A percentile compares a stretch with the other conserved stretches of the same genome.
phyloP scores from a whole-genome alignment of 2,888 invertebrate genomes.

The Timandra comae region DNA sequence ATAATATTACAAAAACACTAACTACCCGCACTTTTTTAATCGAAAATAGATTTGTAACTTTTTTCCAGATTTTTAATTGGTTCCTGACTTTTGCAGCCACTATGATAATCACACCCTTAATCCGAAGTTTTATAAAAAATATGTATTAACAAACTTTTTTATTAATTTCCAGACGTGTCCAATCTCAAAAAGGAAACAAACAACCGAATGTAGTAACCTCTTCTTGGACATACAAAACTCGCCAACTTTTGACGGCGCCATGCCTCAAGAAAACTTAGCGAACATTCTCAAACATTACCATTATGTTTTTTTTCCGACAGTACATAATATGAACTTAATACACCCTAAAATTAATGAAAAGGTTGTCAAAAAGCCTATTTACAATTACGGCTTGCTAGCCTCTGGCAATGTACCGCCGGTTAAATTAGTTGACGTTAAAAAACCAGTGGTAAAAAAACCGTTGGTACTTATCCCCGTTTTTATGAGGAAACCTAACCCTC shows the following conservation, averaged over 20 bases:
- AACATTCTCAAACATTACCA: constrained; percentile 35
- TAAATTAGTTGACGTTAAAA: constrained; percentile 35
- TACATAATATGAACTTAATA: constrained; percentile 3
- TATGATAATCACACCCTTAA: too few species aligned
- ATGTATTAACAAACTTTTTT: too few species aligned
- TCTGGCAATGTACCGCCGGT: constrained; percentile 39
- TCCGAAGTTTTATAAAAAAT: too few species aligned
- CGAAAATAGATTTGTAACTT: too few species aligned
- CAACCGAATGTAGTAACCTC: constrained; percentile 39
- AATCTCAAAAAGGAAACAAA: constrained; percentile 34
- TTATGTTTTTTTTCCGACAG: constrained; percentile 29
- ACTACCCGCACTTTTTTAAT: too few species aligned
- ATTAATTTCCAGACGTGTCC: constrained; percentile 62
- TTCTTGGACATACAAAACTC: constrained; percentile 37
- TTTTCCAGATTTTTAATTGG: too few species aligned
- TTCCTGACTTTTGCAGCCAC: too few species aligned
- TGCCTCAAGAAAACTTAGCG: constrained; percentile 24
- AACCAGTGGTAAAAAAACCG: constrained; percentile 26
- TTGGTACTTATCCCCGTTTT: constrained; percentile 48
- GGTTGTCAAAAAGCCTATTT: constrained; percentile 30
- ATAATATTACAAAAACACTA: too few species aligned
- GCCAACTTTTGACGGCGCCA: constrained; percentile 24
- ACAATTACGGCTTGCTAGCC: constrained; percentile 41
- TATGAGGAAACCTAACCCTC: constrained; percentile 25
- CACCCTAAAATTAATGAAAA: constrained; percentile 20